These are phyloP conservation scores for Catalaphyllia jardinei DNA, from an alignment of 64 coral and sea anemone species.

Conservation along the genomic window DNA sequence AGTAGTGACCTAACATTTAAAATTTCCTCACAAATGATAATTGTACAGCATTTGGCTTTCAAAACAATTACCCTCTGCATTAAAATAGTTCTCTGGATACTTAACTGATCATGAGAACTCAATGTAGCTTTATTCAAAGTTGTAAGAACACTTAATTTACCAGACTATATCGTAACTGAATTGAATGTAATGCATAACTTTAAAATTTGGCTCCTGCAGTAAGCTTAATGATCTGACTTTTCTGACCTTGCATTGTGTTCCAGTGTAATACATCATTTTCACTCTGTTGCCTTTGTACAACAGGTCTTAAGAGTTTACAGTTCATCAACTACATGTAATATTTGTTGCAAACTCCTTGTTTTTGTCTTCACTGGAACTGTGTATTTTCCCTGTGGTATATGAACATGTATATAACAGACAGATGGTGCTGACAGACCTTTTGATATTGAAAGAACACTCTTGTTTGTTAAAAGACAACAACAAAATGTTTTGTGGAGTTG, in stretches of 20 bases:
- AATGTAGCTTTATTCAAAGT: no score
- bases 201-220: no score
- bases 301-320: not conserved
- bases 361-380: not conserved
- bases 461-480: not conserved
- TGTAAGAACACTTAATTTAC: no score
- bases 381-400: not conserved
- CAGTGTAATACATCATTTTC: not conserved
- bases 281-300: no score
- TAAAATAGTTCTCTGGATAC: no score
- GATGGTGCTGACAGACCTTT: not conserved
- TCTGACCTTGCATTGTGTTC: not conserved
- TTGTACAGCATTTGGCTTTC: no score
- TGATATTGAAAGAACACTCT: not conserved
- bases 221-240: not conserved
- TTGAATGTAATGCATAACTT: no score
- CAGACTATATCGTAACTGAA: no score
- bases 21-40: no score
- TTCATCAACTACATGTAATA: not conserved
- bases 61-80: no score
- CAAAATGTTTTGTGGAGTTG: not conserved
- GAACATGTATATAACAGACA: not conserved
- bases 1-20: no score
- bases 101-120: no score
- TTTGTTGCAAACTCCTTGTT: not conserved